phyloP scores from a whole-genome alignment of 2,888 invertebrate genomes.

The Lithophane semibrunnea region DNA sequence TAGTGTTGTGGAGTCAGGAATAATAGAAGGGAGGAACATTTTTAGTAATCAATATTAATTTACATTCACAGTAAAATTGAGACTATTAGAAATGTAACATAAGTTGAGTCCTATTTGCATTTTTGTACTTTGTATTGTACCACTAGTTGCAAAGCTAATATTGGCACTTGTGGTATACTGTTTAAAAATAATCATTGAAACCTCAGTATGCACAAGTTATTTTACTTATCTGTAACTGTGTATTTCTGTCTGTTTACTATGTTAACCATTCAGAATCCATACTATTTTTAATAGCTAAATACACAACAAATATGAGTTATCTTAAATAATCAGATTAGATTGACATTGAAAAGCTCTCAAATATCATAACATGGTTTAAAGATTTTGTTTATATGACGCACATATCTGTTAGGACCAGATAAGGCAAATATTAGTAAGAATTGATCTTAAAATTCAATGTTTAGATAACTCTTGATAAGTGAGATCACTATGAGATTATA shows the following conservation, averaged over 20 bases:
- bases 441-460: slow-evolving; percentile 45
- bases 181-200: background rate
- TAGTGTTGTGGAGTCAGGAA: background rate
- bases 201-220: background rate
- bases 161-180: background rate
- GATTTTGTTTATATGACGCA: slow-evolving; percentile 32
- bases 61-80: background rate
- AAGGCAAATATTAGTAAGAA: slow-evolving; percentile 39
- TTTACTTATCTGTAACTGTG: slow-evolving; percentile 1
- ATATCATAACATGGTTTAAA: slow-evolving; percentile 30
- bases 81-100: background rate
- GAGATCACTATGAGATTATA: slow-evolving; percentile 42
- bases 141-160: background rate
- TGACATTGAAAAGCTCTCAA: slow-evolving; percentile 32
- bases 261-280: background rate
- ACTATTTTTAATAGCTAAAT: slow-evolving; percentile 13
- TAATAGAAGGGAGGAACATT: no score
- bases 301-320: slow-evolving; percentile 22
- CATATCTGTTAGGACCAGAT: slow-evolving; percentile 39
- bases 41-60: no score
- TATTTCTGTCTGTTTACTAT: background rate
- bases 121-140: background rate
- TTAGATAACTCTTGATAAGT: slow-evolving; percentile 59
- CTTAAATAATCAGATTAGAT: slow-evolving; percentile 42
- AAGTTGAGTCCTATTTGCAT: background rate